Base-by-base conservation (phyloP, 2,113 vertebrate genomes). In the Lipotes vexillifer region DNA sequence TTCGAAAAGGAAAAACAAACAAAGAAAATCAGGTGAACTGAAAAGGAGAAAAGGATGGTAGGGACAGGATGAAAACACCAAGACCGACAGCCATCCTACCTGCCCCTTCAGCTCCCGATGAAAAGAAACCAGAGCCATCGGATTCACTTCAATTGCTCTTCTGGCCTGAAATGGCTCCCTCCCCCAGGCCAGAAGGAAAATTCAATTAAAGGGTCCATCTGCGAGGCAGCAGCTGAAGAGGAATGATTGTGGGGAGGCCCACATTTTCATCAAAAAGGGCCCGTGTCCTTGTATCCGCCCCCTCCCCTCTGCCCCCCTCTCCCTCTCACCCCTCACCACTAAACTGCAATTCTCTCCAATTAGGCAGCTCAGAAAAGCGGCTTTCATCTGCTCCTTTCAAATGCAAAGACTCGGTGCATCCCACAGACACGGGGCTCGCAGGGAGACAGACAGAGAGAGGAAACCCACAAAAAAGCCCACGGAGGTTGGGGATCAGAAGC, bases 201-300 rank as follows among this genome's bases (percentile, higher is more conserved):
- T 99, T 99, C 99, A 99, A 99, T 99, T 99, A 99, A 98, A 99
- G 98, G 97, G 98, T 98, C 98, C 98, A 99, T 99, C 99, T 99
- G 98, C 96, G 98, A 99, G 98, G 98, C 98, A 98, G 98, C 98
- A 98, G 98, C 98, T 98, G 98, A 98, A 98, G 98, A 98, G 98
- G 95, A 98, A 98, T 97, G 98, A 97, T 96, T 97, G 97, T 98
- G 97, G 98, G 97, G 98, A 98, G 97, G 98, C 98, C 98, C 78
- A 88, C 96, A 98, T 98, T 98, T 98, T 99, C 97, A 98, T 98
- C 96, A 98, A 98, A 99, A 98, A 98, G 98, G 98, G 93, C 93
- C 33, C 61, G 90, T 38, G 82, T 72, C 94, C 92, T 88, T 86
- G 69, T n/a, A 33, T 27, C 69, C 25, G 2, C 96, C 91, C 63